Conservation (phyloP, 2,797 vertebrate genomes). For the Rhodeus uyekii region DNA sequence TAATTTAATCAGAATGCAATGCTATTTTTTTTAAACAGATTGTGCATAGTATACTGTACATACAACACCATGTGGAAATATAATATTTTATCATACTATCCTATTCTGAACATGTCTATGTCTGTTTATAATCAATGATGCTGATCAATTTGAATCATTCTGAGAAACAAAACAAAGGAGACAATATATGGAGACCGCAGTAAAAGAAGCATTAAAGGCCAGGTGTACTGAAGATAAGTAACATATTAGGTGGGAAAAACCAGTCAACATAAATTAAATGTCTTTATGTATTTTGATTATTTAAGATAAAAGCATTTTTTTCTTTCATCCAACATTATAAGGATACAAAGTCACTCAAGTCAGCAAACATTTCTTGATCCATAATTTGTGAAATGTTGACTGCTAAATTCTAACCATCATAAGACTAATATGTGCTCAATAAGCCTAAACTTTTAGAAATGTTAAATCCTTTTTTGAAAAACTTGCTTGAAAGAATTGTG, state of each 20-base stretch:
- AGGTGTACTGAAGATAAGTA: neutral
- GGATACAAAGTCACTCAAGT: neutral
- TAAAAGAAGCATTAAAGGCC: neutral
- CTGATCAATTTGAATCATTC: neutral
- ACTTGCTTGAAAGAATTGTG: neutral
- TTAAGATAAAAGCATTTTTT: neutral
- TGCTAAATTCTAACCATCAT: neutral
- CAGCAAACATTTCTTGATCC: slow-evolving; percentile 5
- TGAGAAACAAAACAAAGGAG: neutral
- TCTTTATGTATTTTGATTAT: neutral
- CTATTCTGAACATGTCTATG: neutral
- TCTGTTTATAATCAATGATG: neutral
- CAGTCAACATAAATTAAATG: neutral
- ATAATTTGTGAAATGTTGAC: neutral
- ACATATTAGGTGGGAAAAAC: neutral
- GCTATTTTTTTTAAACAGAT: neutral
- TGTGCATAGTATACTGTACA: neutral
- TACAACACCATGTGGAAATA: neutral
- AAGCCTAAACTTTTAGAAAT: neutral
- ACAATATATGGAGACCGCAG: neutral
- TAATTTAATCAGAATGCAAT: neutral
- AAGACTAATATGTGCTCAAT: neutral
- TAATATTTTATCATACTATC: neutral
- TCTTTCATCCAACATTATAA: slow-evolving; percentile 1
- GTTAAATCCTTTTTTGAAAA: neutral